Percentiles rank a stretch among this genome's conserved stretches.
Evolutionary conservation across 2,113 vertebrate species (phyloP).

Genomic region (Oncorhynchus nerka): DNA sequence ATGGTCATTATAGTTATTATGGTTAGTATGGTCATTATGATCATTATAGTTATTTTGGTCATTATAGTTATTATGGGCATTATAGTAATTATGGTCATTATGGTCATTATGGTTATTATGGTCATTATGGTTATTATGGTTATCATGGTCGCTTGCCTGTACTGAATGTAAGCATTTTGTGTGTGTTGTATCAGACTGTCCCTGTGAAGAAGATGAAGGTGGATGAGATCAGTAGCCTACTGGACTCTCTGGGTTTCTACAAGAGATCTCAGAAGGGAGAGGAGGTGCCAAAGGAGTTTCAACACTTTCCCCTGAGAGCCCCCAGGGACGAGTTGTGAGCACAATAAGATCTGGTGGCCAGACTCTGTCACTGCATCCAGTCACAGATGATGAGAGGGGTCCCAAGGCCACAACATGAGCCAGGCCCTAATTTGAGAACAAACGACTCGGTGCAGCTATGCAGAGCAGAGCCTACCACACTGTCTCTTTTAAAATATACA

Average conservation of each 20-base stretch:
- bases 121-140: too few relatives aligned
- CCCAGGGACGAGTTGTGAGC: conserved; percentile 75
- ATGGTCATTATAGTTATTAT: too few relatives aligned
- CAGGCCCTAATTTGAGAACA: conserved; percentile 65
- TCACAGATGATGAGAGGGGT: conserved; percentile 66
- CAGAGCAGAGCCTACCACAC: background rate
- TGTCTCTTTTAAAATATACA: background rate
- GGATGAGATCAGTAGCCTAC: conserved; percentile 74
- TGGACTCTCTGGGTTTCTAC: conserved; percentile 80
- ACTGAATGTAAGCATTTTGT: background rate
- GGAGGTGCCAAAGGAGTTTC: conserved; percentile 76
- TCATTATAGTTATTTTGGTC: accelerated
- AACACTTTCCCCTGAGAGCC: conserved; percentile 69
- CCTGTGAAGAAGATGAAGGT: conserved; percentile 74
- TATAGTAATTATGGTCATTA: too few relatives aligned
- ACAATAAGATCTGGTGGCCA: conserved; percentile 55
- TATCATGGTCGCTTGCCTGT: background rate
- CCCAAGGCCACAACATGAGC: conserved; percentile 54
- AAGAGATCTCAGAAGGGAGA: conserved; percentile 78
- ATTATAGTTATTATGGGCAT: too few relatives aligned
- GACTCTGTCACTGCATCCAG: conserved; percentile 50
- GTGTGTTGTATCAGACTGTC: conserved; percentile 56
- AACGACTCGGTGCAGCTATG: conserved; percentile 22
- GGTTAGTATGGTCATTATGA: too few relatives aligned
- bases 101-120: too few relatives aligned